Conservation (phyloP, 2,888 invertebrate genomes). For the Mythimna impura region DNA sequence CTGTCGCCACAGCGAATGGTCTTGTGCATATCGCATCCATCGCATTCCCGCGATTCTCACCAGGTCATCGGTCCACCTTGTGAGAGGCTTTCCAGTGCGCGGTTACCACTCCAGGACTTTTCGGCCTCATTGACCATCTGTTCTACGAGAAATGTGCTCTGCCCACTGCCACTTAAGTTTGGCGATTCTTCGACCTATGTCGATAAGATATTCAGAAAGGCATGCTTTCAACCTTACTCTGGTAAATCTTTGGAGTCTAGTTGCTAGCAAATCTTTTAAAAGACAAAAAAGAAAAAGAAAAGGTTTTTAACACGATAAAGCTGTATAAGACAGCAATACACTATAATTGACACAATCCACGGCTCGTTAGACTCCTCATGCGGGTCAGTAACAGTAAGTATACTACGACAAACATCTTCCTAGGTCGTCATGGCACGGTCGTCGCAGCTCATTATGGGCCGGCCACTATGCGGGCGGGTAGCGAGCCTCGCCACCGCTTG, state of each 20-base stretch:
- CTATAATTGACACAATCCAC: constrained; percentile 24
- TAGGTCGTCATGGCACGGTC: constrained; percentile 20
- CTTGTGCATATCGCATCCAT: no score
- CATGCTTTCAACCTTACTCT: not conserved
- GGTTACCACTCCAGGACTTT: no score
- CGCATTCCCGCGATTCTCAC: no score
- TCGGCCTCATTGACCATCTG: no score
- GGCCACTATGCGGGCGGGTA: constrained; percentile 50
- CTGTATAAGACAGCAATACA: constrained; percentile 2
- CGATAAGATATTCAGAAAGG: not conserved
- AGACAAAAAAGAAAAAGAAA: not conserved
- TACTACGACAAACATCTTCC: constrained; percentile 17
- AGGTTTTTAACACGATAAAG: not conserved
- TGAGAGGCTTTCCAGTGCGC: no score
- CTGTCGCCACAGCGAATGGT: no score
- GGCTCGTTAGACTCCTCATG: constrained; percentile 39
- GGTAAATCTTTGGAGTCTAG: not conserved
- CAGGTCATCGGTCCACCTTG: no score
- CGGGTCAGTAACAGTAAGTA: constrained; percentile 24
- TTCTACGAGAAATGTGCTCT: no score
- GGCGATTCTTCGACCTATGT: no score
- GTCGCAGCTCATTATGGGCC: constrained; percentile 41
- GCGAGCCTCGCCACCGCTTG: constrained; percentile 19
- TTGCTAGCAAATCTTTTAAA: not conserved
- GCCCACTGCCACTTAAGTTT: no score